phyloP scores from a whole-genome alignment of 2,113 vertebrate genomes.

The Crotophaga sulcirostris region DNA sequence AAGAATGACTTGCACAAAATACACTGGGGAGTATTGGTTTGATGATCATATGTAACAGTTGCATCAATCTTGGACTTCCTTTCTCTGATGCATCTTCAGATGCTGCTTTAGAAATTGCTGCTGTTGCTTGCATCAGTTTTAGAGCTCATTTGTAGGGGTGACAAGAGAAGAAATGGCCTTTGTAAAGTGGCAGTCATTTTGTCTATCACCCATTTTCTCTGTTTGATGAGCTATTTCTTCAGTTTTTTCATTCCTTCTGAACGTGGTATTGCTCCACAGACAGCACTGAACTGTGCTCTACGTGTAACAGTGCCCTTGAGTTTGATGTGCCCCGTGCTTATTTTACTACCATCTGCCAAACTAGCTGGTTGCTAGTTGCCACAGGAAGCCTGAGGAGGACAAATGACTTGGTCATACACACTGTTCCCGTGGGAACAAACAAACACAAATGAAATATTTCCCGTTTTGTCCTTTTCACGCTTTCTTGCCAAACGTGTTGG shows the following conservation, averaged over 20 bases:
- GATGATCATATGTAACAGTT: not conserved
- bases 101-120: not conserved
- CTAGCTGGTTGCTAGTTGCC: not conserved
- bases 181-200: not conserved
- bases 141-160: not conserved
- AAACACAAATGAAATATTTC: not conserved
- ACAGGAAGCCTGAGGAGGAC: not conserved
- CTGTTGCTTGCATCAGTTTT: not conserved
- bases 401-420: not conserved
- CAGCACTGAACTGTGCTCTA: not conserved
- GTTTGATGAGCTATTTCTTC: not conserved
- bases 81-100: not conserved
- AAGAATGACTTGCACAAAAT: not conserved
- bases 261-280: not conserved
- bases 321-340: not conserved
- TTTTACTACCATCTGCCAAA: not conserved
- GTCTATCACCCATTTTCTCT: not conserved
- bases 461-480: not conserved
- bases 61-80: not conserved
- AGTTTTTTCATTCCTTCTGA: not conserved
- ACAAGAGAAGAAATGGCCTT: slow-evolving; percentile 1
- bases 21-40: not conserved
- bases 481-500: not conserved
- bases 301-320: not conserved
- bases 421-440: accelerated